These are phyloP conservation scores for Trididemnum clinides DNA, from an alignment of 23 tunicate species.

Conservation along the genomic window DNA sequence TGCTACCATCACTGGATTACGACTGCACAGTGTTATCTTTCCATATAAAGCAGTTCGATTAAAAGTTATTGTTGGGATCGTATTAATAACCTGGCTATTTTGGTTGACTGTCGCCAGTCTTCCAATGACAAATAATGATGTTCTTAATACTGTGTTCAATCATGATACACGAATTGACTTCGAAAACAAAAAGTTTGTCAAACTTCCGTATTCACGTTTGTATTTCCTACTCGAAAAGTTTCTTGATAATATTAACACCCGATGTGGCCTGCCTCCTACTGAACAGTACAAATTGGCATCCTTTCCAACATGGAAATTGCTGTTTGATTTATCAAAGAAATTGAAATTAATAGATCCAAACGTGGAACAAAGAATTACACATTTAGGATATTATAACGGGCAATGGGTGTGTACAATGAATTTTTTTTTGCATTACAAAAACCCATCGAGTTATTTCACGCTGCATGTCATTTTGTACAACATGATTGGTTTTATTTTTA, in stretches of 20 bases:
- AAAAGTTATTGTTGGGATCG: neutral
- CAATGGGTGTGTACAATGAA: slow-evolving; percentile 26
- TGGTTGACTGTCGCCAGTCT: neutral
- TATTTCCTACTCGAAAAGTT: neutral
- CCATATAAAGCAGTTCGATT: slow-evolving; percentile 10
- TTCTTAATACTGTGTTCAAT: neutral
- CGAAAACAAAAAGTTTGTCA: neutral
- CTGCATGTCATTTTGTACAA: neutral
- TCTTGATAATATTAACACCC: neutral
- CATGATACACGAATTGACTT: neutral
- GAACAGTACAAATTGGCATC: neutral
- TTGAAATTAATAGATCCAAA: neutral
- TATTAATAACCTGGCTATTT: slow-evolving; percentile 7
- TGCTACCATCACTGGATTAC: neutral
- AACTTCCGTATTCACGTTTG: neutral
- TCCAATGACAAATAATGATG: neutral
- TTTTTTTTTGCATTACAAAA: neutral
- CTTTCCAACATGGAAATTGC: neutral
- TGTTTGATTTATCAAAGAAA: neutral
- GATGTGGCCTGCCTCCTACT: neutral
- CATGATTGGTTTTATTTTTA: neutral
- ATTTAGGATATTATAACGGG: slow-evolving; percentile 8
- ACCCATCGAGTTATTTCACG: slow-evolving; percentile 6
- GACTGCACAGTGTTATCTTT: slow-evolving; percentile 1
- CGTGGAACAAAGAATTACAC: neutral